Conservation (phyloP, 2,797 vertebrate genomes). For the Psittacula derbiana region DNA sequence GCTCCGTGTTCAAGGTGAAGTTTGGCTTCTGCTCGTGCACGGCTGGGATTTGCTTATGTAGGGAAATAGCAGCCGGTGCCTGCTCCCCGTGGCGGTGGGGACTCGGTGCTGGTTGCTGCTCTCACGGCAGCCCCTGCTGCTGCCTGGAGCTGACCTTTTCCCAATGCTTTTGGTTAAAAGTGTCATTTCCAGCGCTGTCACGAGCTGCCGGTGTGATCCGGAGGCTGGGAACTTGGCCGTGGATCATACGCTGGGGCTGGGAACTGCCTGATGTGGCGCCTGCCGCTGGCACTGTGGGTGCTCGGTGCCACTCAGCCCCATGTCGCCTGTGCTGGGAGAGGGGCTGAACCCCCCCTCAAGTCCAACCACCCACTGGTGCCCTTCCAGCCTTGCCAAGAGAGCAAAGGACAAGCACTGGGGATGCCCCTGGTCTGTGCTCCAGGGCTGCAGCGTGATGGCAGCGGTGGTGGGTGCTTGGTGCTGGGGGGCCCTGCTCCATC, state of each 20-base stretch:
- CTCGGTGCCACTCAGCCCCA: accelerated
- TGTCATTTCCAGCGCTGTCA: not conserved
- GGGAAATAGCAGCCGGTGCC: not conserved
- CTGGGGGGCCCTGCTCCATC: not conserved
- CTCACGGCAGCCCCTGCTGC: accelerated
- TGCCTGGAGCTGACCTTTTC: not conserved
- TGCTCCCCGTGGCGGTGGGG: not conserved
- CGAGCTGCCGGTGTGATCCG: not conserved
- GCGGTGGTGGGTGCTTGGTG: not conserved
- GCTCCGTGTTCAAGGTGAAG: not conserved
- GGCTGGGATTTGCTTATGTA: not conserved
- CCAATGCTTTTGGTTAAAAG: not conserved
- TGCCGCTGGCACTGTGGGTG: not conserved
- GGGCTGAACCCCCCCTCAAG: not conserved
- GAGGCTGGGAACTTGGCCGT: accelerated
- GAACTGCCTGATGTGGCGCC: accelerated
- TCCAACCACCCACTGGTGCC: accelerated
- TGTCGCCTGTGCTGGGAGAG: accelerated
- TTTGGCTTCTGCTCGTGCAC: not conserved
- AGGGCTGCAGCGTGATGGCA: accelerated
- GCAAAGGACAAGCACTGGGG: not conserved
- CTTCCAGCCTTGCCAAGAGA: not conserved
- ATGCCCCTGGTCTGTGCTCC: not conserved
- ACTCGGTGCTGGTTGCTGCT: accelerated
- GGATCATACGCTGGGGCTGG: not conserved